phyloP scores from a whole-genome alignment of 2,888 invertebrate genomes.

The Escarpia spicata region DNA sequence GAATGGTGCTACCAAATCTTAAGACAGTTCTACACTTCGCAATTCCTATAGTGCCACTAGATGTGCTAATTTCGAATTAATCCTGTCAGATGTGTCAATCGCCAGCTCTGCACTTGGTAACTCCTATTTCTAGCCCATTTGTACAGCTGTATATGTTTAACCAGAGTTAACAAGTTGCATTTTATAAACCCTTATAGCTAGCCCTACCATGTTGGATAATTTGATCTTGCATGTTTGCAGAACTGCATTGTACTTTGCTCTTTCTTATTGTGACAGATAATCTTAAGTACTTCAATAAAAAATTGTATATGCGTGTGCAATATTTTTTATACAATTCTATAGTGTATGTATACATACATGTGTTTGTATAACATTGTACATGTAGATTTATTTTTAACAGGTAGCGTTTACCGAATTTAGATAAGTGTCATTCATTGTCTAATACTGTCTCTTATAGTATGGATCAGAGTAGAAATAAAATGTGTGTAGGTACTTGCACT shows the following conservation, averaged over 20 bases:
- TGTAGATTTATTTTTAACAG: background rate
- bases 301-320: background rate
- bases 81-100: no score
- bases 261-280: background rate
- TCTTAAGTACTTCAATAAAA: background rate
- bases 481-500: background rate
- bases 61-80: no score
- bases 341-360: background rate
- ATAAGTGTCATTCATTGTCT: background rate
- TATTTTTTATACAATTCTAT: conserved; percentile 13
- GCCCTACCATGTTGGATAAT: background rate
- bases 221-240: background rate
- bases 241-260: background rate
- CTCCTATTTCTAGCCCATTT: no score
- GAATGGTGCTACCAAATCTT: no score
- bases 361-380: conserved; percentile 16
- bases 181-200: background rate
- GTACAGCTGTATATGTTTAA: background rate
- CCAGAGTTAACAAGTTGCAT: background rate
- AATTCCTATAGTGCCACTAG: no score
- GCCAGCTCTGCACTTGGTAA: no score
- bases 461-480: background rate
- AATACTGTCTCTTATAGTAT: background rate
- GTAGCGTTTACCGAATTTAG: background rate
- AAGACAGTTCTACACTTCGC: no score